Conservation (phyloP, 1,140 invertebrate species). For the Ooceraea biroi region DNA sequence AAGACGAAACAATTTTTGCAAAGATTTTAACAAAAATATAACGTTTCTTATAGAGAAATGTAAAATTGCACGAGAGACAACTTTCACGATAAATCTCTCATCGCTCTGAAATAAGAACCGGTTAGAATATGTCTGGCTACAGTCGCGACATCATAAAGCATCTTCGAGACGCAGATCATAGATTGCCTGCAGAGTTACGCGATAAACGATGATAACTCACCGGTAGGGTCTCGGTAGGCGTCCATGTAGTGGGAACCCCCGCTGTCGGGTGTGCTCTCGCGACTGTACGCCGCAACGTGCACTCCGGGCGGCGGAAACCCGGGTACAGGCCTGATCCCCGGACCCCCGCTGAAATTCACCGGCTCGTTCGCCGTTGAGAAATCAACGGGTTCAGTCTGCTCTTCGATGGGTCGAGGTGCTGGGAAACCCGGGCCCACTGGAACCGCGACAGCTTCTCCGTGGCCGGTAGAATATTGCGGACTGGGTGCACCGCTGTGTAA, state of each 20-base stretch:
- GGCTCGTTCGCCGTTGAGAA: constrained; percentile 89
- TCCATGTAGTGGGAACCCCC: constrained; percentile 94
- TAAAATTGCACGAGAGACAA: no score
- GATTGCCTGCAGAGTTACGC: constrained; percentile 42
- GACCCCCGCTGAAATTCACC: constrained; percentile 88
- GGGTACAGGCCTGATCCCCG: constrained; percentile 87
- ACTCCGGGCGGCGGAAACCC: constrained; percentile 86
- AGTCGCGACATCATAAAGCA: constrained; percentile 51
- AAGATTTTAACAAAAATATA: no score
- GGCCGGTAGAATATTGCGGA: constrained; percentile 87
- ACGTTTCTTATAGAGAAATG: no score
- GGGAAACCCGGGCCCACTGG: constrained; percentile 84
- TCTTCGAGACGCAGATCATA: constrained; percentile 26
- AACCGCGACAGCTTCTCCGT: constrained; percentile 85
- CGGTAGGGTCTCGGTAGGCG: constrained; percentile 93
- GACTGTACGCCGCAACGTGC: constrained; percentile 89
- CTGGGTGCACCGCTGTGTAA: constrained; percentile 88
- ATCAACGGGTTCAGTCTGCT: constrained; percentile 90
- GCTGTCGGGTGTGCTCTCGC: constrained; percentile 94
- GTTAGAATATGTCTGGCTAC: neutral
- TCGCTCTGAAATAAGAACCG: no score
- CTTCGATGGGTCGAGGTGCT: constrained; percentile 86
- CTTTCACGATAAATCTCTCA: no score
- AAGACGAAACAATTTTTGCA: no score
- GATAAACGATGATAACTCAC: constrained; percentile 86